Percentiles rank a stretch among this genome's conserved stretches.
These are phyloP conservation scores for Ophthalmolycus amberensis DNA, from an alignment of 2,113 vertebrate genomes.

Conservation along the genomic window DNA sequence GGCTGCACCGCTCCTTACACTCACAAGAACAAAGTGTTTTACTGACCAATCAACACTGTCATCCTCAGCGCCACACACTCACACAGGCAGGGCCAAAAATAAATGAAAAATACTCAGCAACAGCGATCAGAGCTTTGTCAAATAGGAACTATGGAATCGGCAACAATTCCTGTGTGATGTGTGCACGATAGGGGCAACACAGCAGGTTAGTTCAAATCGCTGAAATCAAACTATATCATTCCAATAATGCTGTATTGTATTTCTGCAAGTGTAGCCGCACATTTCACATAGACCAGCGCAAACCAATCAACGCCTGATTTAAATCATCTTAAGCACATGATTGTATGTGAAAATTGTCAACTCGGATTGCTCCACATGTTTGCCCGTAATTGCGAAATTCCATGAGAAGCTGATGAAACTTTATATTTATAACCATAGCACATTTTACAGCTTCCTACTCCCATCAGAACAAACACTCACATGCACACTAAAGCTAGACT, in stretches of 20 bases:
- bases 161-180: conserved; percentile 9
- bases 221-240: not conserved
- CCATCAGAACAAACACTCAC: not conserved
- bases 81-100: conserved; percentile 28
- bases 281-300: not conserved
- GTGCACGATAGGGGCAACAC: not conserved
- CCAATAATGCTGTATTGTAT: not conserved
- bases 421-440: not conserved
- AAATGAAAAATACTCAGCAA: conserved; percentile 16
- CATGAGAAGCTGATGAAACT: not conserved
- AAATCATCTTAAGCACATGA: conserved; percentile 4
- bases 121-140: conserved; percentile 21
- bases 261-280: conserved; percentile 8
- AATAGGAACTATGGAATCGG: conserved; percentile 15
- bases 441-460: not conserved
- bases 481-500: not conserved
- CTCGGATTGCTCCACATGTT: not conserved
- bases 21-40: conserved; percentile 44
- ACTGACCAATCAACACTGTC: conserved; percentile 41
- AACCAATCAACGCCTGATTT: conserved; percentile 2
- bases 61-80: conserved; percentile 23
- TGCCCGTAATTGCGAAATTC: not conserved
- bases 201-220: conserved; percentile 2
- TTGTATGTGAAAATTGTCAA: not conserved
- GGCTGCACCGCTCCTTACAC: conserved; percentile 46